A percentile compares a stretch with the other conserved stretches of the same genome.
Evolutionary conservation across 2,888 invertebrate genomes (phyloP).

Genomic region (Portevinia maculata): DNA sequence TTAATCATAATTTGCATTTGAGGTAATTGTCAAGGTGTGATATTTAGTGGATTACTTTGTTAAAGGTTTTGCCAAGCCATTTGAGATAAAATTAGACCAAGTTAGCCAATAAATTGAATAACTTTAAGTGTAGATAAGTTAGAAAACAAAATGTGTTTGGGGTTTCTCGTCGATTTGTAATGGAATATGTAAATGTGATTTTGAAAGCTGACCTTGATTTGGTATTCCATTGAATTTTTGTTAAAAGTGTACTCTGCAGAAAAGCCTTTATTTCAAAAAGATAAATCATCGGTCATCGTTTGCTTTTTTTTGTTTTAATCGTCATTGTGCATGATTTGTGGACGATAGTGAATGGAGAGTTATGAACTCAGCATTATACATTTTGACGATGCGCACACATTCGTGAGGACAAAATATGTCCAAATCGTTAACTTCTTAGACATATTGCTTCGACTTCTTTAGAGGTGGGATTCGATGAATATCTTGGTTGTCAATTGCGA

Average conservation of each 20-base stretch:
- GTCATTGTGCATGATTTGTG: too few species aligned
- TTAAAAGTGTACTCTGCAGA: neutral
- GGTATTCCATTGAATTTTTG: constrained; percentile 14
- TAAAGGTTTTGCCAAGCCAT: constrained; percentile 23
- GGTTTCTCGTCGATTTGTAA: constrained; percentile 39
- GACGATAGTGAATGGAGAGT: too few species aligned
- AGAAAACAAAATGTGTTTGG: neutral
- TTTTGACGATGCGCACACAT: too few species aligned
- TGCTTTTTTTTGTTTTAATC: too few species aligned
- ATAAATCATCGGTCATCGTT: too few species aligned
- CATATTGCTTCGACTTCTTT: too few species aligned
- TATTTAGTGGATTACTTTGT: constrained; percentile 26
- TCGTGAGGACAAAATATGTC: too few species aligned
- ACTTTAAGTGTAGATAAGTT: constrained; percentile 11
- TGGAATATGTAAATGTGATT: constrained; percentile 17
- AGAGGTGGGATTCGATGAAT: too few species aligned
- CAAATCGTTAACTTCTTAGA: too few species aligned
- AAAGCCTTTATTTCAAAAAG: too few species aligned
- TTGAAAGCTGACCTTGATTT: constrained; percentile 49
- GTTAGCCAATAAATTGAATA: constrained; percentile 34
- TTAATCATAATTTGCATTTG: constrained; percentile 22
- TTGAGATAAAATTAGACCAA: constrained; percentile 2
- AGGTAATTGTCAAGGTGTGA: constrained; percentile 2
- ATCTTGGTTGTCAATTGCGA: too few species aligned
- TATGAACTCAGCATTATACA: too few species aligned